These are phyloP conservation scores for Maniola hyperantus DNA, from an alignment of 2,888 invertebrate genomes.

Conservation along the genomic window DNA sequence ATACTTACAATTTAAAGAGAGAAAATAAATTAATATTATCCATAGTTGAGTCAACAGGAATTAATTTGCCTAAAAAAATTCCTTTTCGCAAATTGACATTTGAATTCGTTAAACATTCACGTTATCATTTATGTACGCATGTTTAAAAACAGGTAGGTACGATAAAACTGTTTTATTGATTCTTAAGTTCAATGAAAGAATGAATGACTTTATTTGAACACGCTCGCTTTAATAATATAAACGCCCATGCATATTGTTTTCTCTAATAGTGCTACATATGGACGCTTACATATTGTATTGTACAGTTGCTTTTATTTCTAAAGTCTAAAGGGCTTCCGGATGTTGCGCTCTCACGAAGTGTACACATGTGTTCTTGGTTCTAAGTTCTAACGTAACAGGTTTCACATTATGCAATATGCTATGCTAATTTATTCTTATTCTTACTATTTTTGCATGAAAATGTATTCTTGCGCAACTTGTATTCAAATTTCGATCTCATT, in stretches of 20 bases:
- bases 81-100: neutral
- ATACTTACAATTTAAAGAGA: neutral
- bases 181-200: slow-evolving; percentile 6
- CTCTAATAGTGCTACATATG: slow-evolving; percentile 9
- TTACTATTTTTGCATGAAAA: slow-evolving; percentile 1
- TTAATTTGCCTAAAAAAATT: neutral
- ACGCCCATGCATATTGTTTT: neutral
- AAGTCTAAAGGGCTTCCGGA: slow-evolving; percentile 18
- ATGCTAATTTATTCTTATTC: neutral
- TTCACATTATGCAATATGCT: slow-evolving; percentile 17
- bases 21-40: neutral
- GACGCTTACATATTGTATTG: neutral
- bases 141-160: neutral
- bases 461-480: neutral
- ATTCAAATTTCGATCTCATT: neutral
- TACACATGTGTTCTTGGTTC: slow-evolving; percentile 3
- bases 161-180: slow-evolving; percentile 8
- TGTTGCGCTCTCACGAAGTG: slow-evolving; percentile 12
- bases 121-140: slow-evolving; percentile 8
- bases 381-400: slow-evolving; percentile 9
- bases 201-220: slow-evolving; percentile 10
- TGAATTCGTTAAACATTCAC: slow-evolving; percentile 11
- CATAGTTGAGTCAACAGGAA: neutral
- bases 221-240: neutral
- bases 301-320: slow-evolving; percentile 7